Conservation (phyloP, 2,888 invertebrate species). For the Gibbula magus region DNA sequence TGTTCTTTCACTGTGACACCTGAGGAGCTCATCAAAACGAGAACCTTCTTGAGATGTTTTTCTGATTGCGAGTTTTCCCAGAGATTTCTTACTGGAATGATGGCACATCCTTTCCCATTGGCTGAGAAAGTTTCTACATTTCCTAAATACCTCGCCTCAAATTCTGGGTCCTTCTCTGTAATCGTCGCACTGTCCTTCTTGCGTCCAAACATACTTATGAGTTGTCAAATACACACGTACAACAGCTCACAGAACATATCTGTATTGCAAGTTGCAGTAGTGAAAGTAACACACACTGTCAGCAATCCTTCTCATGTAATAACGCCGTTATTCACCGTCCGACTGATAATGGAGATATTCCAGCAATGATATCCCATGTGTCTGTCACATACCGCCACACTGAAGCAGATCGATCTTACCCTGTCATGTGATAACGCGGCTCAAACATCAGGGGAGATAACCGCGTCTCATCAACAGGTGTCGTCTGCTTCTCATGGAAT, state of each 20-base stretch:
- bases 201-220: conserved; percentile 53
- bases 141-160: conserved; percentile 64
- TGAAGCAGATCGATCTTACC: neutral
- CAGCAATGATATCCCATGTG: neutral
- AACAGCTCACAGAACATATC: neutral
- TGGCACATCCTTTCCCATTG: conserved; percentile 63
- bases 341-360: neutral
- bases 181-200: conserved; percentile 62
- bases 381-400: neutral
- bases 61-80: conserved; percentile 68
- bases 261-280: neutral
- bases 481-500: neutral
- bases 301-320: neutral
- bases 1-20: conserved; percentile 56
- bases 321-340: neutral
- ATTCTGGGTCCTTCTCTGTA: conserved; percentile 64
- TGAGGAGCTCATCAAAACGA: conserved; percentile 49
- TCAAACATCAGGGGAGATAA: neutral
- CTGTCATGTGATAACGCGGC: neutral
- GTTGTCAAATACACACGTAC: neutral
- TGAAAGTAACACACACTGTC: neutral
- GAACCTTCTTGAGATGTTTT: conserved; percentile 49
- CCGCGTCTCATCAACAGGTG: neutral
- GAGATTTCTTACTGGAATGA: conserved; percentile 58
- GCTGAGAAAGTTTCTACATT: conserved; percentile 60